Evolutionary conservation across 2,888 invertebrate species (phyloP).

Genomic region (Macaria notata): DNA sequence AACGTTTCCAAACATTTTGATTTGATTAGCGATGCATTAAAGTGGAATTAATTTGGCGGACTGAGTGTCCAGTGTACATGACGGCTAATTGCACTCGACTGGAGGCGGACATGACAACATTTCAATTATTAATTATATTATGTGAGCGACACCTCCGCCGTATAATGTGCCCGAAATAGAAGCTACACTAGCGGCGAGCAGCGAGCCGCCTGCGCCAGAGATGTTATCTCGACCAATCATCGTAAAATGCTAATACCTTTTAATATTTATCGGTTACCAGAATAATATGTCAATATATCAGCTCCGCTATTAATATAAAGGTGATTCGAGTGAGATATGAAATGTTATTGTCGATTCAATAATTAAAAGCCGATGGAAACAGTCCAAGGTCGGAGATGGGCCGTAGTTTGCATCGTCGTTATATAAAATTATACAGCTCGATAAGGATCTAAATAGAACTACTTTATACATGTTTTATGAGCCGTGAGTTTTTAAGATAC

Average conservation of each 20-base stretch:
- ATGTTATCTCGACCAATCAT: conserved; percentile 10
- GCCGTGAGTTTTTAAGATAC: too few species aligned
- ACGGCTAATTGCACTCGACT: too few species aligned
- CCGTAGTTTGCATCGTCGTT: too few species aligned
- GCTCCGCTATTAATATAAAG: not conserved
- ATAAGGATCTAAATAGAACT: too few species aligned
- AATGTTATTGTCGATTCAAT: not conserved
- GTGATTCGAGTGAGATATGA: not conserved
- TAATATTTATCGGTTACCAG: not conserved
- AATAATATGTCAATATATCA: conserved; percentile 12
- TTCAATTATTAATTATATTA: conserved; percentile 10
- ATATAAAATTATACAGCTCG: too few species aligned
- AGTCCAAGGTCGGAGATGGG: conserved; percentile 1
- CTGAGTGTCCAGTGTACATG: too few species aligned
- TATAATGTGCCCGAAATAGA: conserved; percentile 3
- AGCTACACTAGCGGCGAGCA: not conserved
- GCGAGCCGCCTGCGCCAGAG: not conserved
- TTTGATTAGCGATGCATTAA: too few species aligned
- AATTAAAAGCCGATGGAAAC: conserved; percentile 1
- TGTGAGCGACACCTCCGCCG: not conserved
- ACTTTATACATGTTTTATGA: too few species aligned
- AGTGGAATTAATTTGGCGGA: too few species aligned
- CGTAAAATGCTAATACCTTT: conserved; percentile 7
- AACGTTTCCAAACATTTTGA: too few species aligned
- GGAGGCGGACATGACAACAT: not conserved